Conservation (phyloP, 1,140 invertebrate species). For the Drosophila busckii region DNA sequence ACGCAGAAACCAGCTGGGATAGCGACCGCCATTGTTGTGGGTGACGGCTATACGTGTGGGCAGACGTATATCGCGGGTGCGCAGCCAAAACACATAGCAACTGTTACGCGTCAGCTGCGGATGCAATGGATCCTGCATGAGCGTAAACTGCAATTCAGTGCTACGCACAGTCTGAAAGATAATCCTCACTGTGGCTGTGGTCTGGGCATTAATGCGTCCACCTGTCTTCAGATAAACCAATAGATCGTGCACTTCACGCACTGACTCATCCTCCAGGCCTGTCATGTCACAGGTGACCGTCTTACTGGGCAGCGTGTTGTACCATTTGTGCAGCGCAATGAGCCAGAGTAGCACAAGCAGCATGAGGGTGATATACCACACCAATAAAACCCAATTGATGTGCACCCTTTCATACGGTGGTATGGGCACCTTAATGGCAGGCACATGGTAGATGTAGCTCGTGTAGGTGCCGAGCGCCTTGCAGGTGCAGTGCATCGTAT, state of each 20-base stretch:
- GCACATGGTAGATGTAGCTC: conserved; percentile 23
- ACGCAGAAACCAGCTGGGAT: conserved; percentile 40
- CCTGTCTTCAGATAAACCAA: conserved; percentile 34
- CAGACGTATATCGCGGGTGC: conserved; percentile 38
- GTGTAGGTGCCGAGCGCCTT: conserved; percentile 38
- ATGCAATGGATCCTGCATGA: conserved; percentile 35
- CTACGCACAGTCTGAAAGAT: background rate
- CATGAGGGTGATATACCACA: background rate
- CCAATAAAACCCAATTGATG: background rate
- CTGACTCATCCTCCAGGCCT: background rate
- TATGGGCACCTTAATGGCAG: conserved; percentile 2
- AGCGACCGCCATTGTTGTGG: conserved; percentile 40
- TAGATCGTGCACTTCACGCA: conserved; percentile 30
- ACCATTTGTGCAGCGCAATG: background rate
- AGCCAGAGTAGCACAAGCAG: background rate
- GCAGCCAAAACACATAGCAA: conserved; percentile 29
- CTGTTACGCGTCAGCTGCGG: conserved; percentile 19
- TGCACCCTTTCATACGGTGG: background rate
- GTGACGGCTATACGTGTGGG: conserved; percentile 26
- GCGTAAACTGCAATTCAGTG: conserved; percentile 1
- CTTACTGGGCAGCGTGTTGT: conserved; percentile 7
- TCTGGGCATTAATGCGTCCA: conserved; percentile 20
- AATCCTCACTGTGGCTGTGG: conserved; percentile 31
- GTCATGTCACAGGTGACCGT: conserved; percentile 17
- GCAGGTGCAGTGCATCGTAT: conserved; percentile 20